Base-by-base conservation (phyloP, 1,140 invertebrate species). In the Diorhabda carinulata region DNA sequence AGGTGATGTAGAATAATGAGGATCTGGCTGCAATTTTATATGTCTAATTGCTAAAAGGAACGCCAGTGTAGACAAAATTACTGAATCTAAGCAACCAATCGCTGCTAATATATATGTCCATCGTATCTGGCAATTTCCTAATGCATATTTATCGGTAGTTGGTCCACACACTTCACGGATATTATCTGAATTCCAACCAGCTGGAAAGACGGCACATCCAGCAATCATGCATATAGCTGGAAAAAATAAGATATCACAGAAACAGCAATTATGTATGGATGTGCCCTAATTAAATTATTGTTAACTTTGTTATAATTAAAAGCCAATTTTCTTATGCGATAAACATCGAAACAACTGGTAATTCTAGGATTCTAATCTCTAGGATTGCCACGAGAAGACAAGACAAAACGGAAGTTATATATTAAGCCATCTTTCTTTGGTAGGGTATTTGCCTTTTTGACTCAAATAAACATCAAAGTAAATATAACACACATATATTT, bases 41-140 rank as follows among this genome's bases (percentile, higher is more conserved):
- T 96, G 93, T 69, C 93, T 84, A 2, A 92, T 92, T 9, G 95
- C 96, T 70, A 99, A 84, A 74, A 98, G 95, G 81, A 98, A 98
- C 5, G 96, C 96, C 44, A 98, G 85, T 4, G 92, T 89, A 0
- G 96, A 89, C 60, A 99, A 84, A 62, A 97, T 94, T 6, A 92
- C 83, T 43, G 94, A 94, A 81, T 99, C 97, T 70, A 97, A 83
- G 69, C 96, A 92, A 44, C 92, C 92, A 61, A 98, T 96, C 62
- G 95, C 91, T 8, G 95, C 95, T 68, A 99, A 84, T 5, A 97
- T 87, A 83, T 95, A 98, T 1, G 96, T 96, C 97, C 97, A 99
- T 72, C 96, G 88, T 10, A 99, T 88, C 52, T 89, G 90, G 80
- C 97, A 99, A 6, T 90, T 86, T 57, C 91, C 91, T 72, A 90